A percentile compares a stretch with the other conserved stretches of the same genome.
These are phyloP conservation scores for Platanista minor DNA, from an alignment of 2,113 vertebrate species.

Conservation along the genomic window DNA sequence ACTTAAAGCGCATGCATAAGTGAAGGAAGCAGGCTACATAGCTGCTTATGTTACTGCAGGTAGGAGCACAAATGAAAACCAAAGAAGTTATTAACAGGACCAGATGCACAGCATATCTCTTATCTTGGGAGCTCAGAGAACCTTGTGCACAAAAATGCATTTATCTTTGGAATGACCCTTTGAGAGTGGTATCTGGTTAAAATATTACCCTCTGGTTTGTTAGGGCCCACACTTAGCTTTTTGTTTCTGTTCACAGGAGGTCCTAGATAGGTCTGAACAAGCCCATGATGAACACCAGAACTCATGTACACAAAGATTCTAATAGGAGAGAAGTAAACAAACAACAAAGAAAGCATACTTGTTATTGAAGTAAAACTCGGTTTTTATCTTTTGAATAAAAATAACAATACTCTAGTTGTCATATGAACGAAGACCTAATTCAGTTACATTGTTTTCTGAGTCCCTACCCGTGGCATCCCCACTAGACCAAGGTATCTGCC, in stretches of 20 bases:
- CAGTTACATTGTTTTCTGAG: not conserved
- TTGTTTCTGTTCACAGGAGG: not conserved
- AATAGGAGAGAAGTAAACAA: not conserved
- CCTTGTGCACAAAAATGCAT: not conserved
- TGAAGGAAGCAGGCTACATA: not conserved
- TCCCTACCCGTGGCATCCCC: not conserved
- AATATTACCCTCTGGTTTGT: not conserved
- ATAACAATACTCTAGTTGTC: not conserved
- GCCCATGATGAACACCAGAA: not conserved
- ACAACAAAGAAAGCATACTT: not conserved
- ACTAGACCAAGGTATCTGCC: not conserved
- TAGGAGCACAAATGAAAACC: not conserved
- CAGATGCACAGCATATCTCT: not conserved
- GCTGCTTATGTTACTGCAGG: not conserved
- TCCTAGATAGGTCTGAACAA: not conserved
- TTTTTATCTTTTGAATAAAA: not conserved
- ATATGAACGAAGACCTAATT: not conserved
- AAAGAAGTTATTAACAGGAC: not conserved
- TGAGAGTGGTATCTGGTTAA: not conserved
- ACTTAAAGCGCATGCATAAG: not conserved
- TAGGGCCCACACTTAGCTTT: not conserved
- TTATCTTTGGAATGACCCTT: not conserved
- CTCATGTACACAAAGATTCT: not conserved
- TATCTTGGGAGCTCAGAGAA: not conserved
- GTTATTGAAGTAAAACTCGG: not conserved